Base-by-base conservation (phyloP, 1,140 invertebrate genomes). In the Arion vulgaris region DNA sequence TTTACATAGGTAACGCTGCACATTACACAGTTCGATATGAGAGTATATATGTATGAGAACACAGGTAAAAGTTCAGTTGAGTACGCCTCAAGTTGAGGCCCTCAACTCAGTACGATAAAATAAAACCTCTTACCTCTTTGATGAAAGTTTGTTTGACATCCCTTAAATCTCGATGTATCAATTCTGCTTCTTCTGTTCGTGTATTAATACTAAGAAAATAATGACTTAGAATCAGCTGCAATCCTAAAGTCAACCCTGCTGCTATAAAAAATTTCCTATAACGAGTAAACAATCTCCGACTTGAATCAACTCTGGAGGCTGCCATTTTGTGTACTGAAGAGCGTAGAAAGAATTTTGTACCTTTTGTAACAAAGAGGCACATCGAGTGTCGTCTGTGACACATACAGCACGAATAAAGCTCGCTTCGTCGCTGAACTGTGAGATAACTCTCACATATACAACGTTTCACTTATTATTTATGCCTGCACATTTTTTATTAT, bases 201-300 rank as follows among this genome's bases (percentile, higher is more conserved):
- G 32, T 36, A 78, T 49, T 78, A 32, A 78, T 36, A 39, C 45
- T 62, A 13, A 78, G 53, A 66, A 78, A 78, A 78, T 62, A 78
- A 62, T 78, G 76, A 66, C 57, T 57, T 2, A 78, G 28, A 26
- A 78, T 5, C 13, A 78, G 5, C 57, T 78, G 76, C 39, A 78
- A 68, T 78, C 76, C 76, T 39, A 78, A 78, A 17, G 76, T 78
- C 36, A 78, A 51, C 38, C 76, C 76, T 23, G 76, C 76, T 7
- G 76, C 76, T 17, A 78, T 78, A 34, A 78, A 78, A 66, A 78
- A 78, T 45, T 78, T 78, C 19, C 76, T 36, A 28, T 78, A 78
- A 7, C 76, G 76, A 15, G 36, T 41, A 68, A 51, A 78, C 17
- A 78, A 39, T 26, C 76, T 36, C 39, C 76, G 11, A 78, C 76